Evolutionary conservation across 2,113 vertebrate species (phyloP).

Genomic region (Neogobius melanostomus): DNA sequence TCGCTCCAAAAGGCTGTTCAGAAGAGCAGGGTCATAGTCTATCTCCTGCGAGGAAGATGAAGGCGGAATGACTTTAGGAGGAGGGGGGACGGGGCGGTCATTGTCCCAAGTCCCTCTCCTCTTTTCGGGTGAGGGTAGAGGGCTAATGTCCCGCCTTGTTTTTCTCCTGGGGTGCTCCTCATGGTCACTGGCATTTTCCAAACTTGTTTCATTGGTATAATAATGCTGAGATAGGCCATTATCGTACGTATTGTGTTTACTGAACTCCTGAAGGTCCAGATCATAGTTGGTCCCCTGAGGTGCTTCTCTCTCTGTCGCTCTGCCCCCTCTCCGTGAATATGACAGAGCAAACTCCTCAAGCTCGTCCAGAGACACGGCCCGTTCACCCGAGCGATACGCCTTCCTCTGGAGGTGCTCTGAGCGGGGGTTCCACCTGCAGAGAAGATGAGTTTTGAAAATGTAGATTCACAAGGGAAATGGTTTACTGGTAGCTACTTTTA

Average conservation of each 20-base stretch:
- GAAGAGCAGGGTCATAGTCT: constrained; percentile 84
- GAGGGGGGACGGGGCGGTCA: constrained; percentile 49
- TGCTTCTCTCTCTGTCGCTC: constrained; percentile 65
- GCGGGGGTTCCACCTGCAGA: constrained; percentile 87
- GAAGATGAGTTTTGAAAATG: background rate
- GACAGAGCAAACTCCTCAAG: constrained; percentile 89
- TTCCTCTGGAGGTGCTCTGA: constrained; percentile 93
- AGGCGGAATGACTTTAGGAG: constrained; percentile 62
- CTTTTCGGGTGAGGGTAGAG: constrained; percentile 79
- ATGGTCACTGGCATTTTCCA: constrained; percentile 64
- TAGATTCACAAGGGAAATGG: background rate
- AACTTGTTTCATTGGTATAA: constrained; percentile 67
- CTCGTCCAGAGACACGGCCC: constrained; percentile 89
- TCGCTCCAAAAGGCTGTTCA: constrained; percentile 83
- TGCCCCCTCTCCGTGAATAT: constrained; percentile 76
- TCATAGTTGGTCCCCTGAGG: constrained; percentile 55
- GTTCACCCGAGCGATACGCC: constrained; percentile 80
- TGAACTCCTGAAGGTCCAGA: constrained; percentile 57
- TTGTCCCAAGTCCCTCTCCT: constrained; percentile 78
- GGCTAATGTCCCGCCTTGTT: constrained; percentile 77
- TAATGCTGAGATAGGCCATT: constrained; percentile 56
- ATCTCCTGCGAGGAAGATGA: constrained; percentile 73
- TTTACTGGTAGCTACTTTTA: no score
- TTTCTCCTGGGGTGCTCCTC: constrained; percentile 74
- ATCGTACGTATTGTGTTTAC: constrained; percentile 67